Base-by-base conservation (phyloP, 2,888 invertebrate genomes). In the Syritta pipiens region DNA sequence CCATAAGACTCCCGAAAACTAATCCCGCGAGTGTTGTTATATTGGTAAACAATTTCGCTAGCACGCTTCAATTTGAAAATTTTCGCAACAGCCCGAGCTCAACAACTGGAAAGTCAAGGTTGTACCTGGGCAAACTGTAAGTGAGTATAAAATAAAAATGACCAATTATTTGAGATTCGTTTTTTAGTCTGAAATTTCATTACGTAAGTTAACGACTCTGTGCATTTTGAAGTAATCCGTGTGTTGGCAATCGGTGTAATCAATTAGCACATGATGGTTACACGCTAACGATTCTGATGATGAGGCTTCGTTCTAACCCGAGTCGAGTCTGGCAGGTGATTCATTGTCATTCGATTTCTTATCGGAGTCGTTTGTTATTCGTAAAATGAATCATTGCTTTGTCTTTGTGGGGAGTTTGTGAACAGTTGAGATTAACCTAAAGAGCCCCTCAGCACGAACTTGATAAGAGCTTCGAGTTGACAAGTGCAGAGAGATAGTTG, bases 191-290 rank as follows among this genome's bases (percentile, higher is more conserved):
- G 10, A 44, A 19, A 14, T 35, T 9, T 9, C n/a, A 24, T 65
- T 53, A 55, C 65, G 53, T 65, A 65, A 65, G 65, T 22, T 24
- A 10, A 14, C 14, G 17, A 42, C 28, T 30, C 20, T 19, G 28
- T 3, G 14, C 1, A 22, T n/a, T 20, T 46, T 46, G 3, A n/a
- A n/a, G 19, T 4, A n/a, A 26, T 28, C 7, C 3, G 17, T 12
- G 26, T 1, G 35, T 4, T 24, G 12, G 24, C 12, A 24, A 24
- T 19, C 40, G 51, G 19, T 40, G 24, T 10, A 22, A n/a, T n/a
- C n/a, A 22, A 12, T 3, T 0, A 46, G 10, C 22, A 9, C 46
- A 7, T 46, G 46, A 14, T 14, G 7, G 12, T 46, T n/a, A n/a
- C n/a, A n/a, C n/a, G n/a, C n/a, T n/a, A n/a, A n/a, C n/a, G n/a